Evolutionary conservation across 2,113 vertebrate species (phyloP).

Genomic region (Eupsittula cactorum): DNA sequence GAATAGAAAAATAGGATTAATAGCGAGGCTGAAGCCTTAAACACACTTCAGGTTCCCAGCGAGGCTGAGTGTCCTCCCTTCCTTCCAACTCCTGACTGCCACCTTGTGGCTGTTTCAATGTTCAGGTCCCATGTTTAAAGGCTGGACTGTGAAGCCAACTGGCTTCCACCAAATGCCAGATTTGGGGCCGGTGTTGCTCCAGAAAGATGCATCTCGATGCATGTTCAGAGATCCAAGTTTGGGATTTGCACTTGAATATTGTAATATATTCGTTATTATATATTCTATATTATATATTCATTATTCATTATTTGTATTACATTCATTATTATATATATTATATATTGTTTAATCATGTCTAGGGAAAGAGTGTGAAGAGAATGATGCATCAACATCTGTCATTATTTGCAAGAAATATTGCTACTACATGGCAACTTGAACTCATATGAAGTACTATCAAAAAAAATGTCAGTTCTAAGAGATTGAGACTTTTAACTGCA

Average conservation of each 20-base stretch:
- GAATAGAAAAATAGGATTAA: neutral
- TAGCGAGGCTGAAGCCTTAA: neutral
- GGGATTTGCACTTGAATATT: neutral
- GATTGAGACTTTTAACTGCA: neutral
- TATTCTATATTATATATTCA: no score
- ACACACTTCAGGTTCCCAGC: accelerated
- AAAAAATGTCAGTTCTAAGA: neutral
- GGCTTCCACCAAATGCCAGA: neutral
- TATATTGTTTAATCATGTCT: neutral
- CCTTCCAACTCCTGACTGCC: neutral
- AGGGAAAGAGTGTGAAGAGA: neutral
- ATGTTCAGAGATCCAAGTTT: neutral
- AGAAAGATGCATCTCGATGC: neutral
- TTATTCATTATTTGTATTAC: no score
- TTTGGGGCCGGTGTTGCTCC: neutral
- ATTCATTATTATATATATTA: no score
- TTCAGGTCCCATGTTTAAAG: neutral
- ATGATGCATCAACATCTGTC: neutral
- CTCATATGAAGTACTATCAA: neutral
- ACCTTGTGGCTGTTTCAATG: neutral
- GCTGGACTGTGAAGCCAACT: neutral
- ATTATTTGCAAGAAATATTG: neutral
- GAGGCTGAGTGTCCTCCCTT: neutral
- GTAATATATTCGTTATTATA: no score
- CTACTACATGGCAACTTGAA: neutral